These are phyloP conservation scores for Clepsis dumicolana DNA, from an alignment of 2,888 invertebrate genomes.

Conservation along the genomic window DNA sequence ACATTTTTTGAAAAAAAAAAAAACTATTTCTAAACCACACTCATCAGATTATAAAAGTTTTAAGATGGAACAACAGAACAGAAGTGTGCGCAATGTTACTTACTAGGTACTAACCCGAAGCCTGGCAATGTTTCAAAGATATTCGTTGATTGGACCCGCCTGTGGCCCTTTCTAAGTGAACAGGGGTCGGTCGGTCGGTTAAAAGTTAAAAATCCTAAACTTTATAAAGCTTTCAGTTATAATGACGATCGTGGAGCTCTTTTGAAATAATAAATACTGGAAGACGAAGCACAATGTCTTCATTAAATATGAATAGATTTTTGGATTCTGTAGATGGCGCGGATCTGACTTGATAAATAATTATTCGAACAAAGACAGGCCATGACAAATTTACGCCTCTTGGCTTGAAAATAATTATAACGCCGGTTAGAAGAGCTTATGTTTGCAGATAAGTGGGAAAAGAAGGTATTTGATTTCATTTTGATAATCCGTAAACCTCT, in stretches of 20 bases:
- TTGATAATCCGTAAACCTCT: constrained; percentile 75
- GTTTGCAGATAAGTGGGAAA: constrained; percentile 51
- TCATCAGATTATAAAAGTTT: background rate
- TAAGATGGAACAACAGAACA: background rate
- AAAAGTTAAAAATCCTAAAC: constrained; percentile 30
- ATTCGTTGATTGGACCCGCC: constrained; percentile 27
- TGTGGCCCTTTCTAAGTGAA: constrained; percentile 12
- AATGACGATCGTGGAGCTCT: constrained; percentile 24
- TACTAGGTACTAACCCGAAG: constrained; percentile 17
- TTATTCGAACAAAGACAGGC: constrained; percentile 34
- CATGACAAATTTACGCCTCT: constrained; percentile 34
- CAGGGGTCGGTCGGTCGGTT: constrained; percentile 21
- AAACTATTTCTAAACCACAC: background rate
- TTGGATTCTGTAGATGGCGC: constrained; percentile 17
- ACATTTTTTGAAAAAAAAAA: too few species aligned
- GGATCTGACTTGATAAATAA: constrained; percentile 35
- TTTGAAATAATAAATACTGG: constrained; percentile 23
- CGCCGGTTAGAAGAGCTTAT: constrained; percentile 45
- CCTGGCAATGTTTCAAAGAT: constrained; percentile 25
- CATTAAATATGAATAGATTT: constrained; percentile 39
- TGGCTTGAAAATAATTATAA: constrained; percentile 43
- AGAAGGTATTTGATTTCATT: constrained; percentile 64
- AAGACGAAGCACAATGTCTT: constrained; percentile 29
- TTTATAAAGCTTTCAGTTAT: constrained; percentile 22
- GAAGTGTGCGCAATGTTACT: constrained; percentile 1